Percentiles rank a stretch among this genome's conserved stretches.
Evolutionary conservation across 2,888 invertebrate species (phyloP).

Genomic region (Nebria brevicollis): DNA sequence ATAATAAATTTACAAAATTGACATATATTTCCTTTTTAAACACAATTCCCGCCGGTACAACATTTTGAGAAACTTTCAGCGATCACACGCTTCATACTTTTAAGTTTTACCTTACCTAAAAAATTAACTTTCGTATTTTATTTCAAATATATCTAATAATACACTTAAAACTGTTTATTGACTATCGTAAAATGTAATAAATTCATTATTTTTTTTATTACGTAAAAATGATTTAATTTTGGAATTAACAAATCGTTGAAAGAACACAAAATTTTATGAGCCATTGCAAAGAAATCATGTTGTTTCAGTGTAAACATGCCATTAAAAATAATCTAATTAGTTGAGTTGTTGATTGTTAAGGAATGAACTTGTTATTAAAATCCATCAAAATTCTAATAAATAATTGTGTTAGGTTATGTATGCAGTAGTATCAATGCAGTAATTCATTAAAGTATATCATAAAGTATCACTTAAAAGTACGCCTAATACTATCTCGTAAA

Average conservation of each 20-base stretch:
- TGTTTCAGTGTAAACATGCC: neutral
- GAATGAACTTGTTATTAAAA: neutral
- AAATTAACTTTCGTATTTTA: too few species aligned
- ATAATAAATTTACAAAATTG: neutral
- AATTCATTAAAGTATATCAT: neutral
- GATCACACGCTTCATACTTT: too few species aligned
- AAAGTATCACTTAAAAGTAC: neutral
- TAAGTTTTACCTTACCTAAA: too few species aligned
- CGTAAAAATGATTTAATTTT: neutral
- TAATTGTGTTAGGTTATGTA: neutral
- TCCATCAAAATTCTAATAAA: neutral
- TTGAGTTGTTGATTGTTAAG: neutral
- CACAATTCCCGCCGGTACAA: too few species aligned
- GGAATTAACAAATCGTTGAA: neutral
- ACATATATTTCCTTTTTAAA: neutral
- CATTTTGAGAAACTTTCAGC: too few species aligned
- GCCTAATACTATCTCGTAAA: neutral
- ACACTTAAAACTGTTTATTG: neutral
- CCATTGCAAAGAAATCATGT: neutral
- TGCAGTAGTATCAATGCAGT: too few species aligned
- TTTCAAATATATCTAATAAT: too few species aligned
- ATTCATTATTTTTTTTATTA: neutral
- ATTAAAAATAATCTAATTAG: neutral
- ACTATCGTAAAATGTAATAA: neutral
- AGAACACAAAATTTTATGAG: neutral